These are phyloP conservation scores for Drosophila pallidifrons DNA, from an alignment of 1,140 invertebrate genomes.

Conservation along the genomic window DNA sequence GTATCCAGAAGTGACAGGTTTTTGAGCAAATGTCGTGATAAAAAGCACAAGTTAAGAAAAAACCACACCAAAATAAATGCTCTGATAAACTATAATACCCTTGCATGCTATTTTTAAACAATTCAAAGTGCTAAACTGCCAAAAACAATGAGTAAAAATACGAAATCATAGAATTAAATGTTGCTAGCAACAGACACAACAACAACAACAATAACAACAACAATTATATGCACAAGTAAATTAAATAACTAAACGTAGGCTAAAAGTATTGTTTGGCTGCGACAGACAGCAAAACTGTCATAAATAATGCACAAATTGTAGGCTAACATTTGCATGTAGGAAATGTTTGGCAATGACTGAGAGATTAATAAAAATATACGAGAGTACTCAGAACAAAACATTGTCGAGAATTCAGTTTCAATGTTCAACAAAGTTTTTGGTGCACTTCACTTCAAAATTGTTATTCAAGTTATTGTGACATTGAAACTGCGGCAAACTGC, in stretches of 20 bases:
- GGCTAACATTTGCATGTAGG: slow-evolving; percentile 33
- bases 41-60: slow-evolving; percentile 14
- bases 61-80: slow-evolving; percentile 9
- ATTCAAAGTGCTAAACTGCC: neutral
- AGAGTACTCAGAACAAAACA: too few species aligned
- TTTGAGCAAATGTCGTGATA: slow-evolving; percentile 65
- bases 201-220: too few species aligned
- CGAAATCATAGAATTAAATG: slow-evolving; percentile 23
- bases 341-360: slow-evolving; percentile 52
- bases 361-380: neutral
- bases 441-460: slow-evolving; percentile 15
- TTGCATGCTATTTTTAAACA: slow-evolving; percentile 15
- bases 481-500: slow-evolving; percentile 39
- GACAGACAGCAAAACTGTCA: slow-evolving; percentile 41
- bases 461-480: slow-evolving; percentile 37
- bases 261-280: slow-evolving; percentile 36
- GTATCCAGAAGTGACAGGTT: slow-evolving; percentile 24
- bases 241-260: neutral
- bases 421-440: slow-evolving; percentile 6
- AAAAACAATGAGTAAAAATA: slow-evolving; percentile 25
- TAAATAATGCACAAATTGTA: slow-evolving; percentile 66
- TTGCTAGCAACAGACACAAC: neutral
- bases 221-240: too few species aligned
- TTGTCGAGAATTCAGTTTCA: neutral
- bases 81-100: slow-evolving; percentile 29